phyloP scores from a whole-genome alignment of 2,797 vertebrate species.

The Amniataba percoides region DNA sequence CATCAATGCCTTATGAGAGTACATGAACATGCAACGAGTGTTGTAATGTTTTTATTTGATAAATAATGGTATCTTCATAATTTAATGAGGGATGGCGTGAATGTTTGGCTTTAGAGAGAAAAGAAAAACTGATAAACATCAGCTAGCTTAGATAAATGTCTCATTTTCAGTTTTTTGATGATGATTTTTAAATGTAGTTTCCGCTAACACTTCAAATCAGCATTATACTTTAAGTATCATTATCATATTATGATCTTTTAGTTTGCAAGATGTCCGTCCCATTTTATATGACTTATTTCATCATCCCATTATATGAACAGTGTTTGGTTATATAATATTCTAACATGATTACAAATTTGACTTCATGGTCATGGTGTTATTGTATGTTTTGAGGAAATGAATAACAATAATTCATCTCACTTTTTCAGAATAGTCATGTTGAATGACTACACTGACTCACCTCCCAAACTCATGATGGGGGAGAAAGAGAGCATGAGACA shows the following conservation, averaged over 20 bases:
- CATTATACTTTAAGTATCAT: neutral
- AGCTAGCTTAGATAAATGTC: neutral
- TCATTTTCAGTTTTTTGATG: neutral
- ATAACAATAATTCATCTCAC: neutral
- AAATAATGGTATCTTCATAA: too few species aligned
- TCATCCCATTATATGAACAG: neutral
- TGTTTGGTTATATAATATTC: neutral
- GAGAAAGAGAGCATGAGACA: neutral
- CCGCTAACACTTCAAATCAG: too few species aligned
- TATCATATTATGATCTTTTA: too few species aligned
- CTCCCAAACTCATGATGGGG: neutral
- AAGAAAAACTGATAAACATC: too few species aligned
- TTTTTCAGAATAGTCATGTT: neutral
- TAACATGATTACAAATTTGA: neutral
- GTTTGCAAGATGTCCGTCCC: neutral
- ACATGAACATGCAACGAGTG: too few species aligned
- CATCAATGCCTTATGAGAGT: neutral
- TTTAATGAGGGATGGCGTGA: too few species aligned
- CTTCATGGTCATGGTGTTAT: neutral
- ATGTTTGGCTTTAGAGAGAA: too few species aligned
- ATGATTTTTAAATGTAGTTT: neutral
- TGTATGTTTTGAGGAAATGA: neutral
- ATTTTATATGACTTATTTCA: neutral
- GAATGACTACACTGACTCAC: neutral
- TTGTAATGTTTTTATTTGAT: too few species aligned